phyloP scores from a whole-genome alignment of 2,113 vertebrate species.

The Cepphus grylle region DNA sequence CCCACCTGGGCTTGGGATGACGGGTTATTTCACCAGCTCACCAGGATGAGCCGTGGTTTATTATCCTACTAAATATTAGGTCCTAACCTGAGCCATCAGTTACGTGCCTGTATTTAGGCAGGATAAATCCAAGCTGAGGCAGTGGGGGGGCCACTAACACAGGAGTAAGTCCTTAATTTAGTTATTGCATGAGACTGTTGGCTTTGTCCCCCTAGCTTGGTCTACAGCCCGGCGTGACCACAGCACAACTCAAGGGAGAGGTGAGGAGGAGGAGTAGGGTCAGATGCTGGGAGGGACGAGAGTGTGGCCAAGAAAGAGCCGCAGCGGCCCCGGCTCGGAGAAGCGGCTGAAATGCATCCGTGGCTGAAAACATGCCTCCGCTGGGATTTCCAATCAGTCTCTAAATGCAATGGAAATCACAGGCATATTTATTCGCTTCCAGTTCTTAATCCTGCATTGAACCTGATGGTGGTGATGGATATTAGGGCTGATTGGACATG shows the following conservation, averaged over 20 bases:
- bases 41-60: neutral
- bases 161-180: neutral
- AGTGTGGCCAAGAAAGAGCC: neutral
- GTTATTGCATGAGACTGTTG: neutral
- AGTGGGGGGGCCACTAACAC: neutral
- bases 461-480: conserved; percentile 33
- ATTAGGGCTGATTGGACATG: conserved; percentile 55
- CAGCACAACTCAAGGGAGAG: neutral
- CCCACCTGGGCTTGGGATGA: neutral
- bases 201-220: neutral
- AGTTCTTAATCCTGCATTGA: neutral
- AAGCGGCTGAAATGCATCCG: fast-evolving
- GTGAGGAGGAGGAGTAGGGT: neutral
- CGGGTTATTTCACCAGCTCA: neutral
- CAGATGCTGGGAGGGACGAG: fast-evolving
- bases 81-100: neutral
- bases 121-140: neutral
- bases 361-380: neutral
- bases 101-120: neutral
- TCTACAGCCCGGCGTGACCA: fast-evolving
- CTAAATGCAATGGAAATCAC: neutral
- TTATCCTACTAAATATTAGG: neutral
- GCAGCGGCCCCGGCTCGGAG: fast-evolving
- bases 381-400: neutral
- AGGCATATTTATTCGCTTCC: neutral